phyloP scores from a whole-genome alignment of 2,888 invertebrate genomes.

The Gortyna flavago region DNA sequence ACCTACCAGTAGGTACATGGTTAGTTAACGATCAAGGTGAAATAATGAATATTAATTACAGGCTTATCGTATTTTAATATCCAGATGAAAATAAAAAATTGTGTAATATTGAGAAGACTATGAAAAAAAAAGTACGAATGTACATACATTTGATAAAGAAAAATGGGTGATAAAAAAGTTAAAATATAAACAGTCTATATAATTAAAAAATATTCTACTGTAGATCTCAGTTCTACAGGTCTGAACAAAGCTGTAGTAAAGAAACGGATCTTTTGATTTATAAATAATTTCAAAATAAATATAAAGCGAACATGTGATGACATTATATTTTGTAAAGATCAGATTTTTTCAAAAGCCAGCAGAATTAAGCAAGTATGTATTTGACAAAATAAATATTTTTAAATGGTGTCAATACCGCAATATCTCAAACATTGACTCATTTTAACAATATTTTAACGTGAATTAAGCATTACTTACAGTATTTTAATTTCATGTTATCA shows the following conservation, averaged over 20 bases:
- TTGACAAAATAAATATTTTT: not conserved
- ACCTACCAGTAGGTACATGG: conserved; percentile 55
- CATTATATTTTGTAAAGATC: conserved; percentile 12
- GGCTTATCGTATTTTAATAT: conserved; percentile 11
- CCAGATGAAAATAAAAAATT: conserved; percentile 1
- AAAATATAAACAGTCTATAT: not conserved
- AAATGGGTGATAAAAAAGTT: not conserved
- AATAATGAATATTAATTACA: conserved; percentile 37
- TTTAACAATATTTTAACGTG: not conserved
- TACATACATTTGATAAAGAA: not conserved
- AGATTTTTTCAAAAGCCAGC: not conserved
- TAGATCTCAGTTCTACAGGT: conserved; percentile 8
- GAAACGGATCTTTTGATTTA: conserved; percentile 17
- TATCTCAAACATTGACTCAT: not conserved
- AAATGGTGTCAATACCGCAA: not conserved
- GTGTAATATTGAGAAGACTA: conserved; percentile 10
- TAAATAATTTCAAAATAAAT: conserved; percentile 23
- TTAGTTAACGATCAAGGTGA: conserved; percentile 35
- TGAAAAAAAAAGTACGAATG: not conserved
- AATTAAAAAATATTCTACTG: conserved; percentile 19
- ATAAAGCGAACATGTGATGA: conserved; percentile 49
- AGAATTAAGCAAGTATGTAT: not conserved
- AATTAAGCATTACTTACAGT: not conserved
- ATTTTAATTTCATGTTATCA: conserved; percentile 6
- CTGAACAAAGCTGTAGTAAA: conserved; percentile 15